phyloP scores from a whole-genome alignment of 1,140 invertebrate species.

The Magallana gigas region DNA sequence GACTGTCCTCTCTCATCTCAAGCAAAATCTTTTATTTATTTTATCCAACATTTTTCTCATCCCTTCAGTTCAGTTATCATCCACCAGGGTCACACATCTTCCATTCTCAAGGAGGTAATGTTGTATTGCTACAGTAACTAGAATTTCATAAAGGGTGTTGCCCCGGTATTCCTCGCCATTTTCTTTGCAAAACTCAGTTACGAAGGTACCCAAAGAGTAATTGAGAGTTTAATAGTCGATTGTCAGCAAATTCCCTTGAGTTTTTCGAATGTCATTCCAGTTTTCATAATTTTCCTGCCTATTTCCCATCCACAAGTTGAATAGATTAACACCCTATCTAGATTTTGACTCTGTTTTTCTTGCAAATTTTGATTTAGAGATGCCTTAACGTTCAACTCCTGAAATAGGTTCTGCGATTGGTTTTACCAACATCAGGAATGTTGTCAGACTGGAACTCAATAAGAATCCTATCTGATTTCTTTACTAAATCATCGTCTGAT shows the following conservation, averaged over 20 bases:
- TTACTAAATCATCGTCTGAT: neutral
- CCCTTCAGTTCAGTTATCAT: neutral
- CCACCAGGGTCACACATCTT: neutral
- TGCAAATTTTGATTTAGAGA: neutral
- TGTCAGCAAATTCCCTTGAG: neutral
- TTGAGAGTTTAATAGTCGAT: neutral
- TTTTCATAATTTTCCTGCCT: neutral
- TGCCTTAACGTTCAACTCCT: neutral
- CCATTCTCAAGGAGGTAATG: neutral
- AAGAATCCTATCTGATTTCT: neutral
- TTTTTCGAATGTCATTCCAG: neutral
- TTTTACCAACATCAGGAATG: neutral
- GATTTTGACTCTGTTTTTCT: neutral
- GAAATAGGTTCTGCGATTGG: neutral
- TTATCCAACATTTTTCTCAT: neutral
- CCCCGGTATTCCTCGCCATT: neutral
- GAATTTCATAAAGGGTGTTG: neutral
- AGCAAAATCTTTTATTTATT: neutral
- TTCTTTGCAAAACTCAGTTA: neutral
- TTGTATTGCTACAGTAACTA: neutral
- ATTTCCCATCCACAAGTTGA: neutral
- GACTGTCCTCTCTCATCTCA: neutral
- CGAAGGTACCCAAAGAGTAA: neutral
- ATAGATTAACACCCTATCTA: neutral
- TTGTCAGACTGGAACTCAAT: neutral